Conservation (phyloP, 1,140 invertebrate genomes). For the Scaptomyza graminum region DNA sequence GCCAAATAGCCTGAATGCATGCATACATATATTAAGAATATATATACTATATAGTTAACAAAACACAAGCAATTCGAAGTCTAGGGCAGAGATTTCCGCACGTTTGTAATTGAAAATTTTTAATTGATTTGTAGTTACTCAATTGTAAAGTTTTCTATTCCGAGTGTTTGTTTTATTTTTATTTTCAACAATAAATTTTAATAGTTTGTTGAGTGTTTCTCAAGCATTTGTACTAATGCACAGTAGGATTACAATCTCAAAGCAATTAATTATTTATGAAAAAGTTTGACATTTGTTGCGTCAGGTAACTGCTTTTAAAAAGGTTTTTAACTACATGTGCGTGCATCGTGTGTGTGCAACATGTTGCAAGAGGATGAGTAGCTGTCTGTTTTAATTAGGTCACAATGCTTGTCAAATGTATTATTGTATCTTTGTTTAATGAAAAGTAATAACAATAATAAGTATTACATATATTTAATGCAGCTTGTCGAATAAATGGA, state of each 20-base stretch:
- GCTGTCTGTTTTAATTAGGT: background rate
- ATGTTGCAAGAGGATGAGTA: background rate
- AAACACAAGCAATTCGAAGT: conserved; percentile 6
- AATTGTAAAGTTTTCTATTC: background rate
- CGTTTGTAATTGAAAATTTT: background rate
- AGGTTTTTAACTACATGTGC: background rate
- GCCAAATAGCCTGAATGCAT: conserved; percentile 15
- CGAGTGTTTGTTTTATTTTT: background rate
- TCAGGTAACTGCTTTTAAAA: background rate
- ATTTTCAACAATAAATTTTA: background rate
- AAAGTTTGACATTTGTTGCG: background rate
- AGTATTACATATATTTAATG: too few species aligned
- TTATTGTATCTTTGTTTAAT: background rate
- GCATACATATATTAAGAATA: background rate
- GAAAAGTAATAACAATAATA: background rate
- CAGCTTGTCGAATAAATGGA: too few species aligned
- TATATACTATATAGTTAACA: conserved; percentile 4
- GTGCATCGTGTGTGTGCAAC: background rate
- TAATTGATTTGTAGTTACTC: conserved; percentile 2
- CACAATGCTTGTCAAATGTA: background rate
- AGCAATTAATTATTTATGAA: background rate
- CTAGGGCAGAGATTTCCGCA: conserved; percentile 26
- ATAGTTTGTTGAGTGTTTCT: background rate
- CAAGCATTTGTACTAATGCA: background rate
- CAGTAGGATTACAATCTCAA: background rate